phyloP scores from a whole-genome alignment of 2,113 vertebrate genomes.

The Podarcis cretensis region DNA sequence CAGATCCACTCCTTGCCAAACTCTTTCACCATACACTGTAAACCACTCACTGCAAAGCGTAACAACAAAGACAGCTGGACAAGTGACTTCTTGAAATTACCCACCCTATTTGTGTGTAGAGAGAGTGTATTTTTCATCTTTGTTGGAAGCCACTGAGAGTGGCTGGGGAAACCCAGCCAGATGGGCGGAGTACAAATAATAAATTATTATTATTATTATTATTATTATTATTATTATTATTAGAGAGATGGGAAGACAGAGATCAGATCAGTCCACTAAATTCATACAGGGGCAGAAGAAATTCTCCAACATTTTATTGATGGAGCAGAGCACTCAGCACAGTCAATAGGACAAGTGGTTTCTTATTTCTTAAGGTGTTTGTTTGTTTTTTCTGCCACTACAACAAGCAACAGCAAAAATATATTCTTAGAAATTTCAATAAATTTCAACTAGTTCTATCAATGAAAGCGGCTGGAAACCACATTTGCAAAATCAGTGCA shows the following conservation, averaged over 20 bases:
- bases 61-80: not conserved
- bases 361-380: not conserved
- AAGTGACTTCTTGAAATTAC: not conserved
- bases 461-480: not conserved
- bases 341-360: not conserved
- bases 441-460: too few species aligned
- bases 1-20: not conserved
- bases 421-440: too few species aligned
- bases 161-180: too few species aligned
- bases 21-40: not conserved
- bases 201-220: too few species aligned
- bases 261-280: not conserved
- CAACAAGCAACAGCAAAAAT: not conserved
- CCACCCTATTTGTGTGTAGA: not conserved
- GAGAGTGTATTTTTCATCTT: too few species aligned
- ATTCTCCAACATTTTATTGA: not conserved
- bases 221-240: too few species aligned
- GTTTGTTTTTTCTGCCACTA: not conserved
- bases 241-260: too few species aligned
- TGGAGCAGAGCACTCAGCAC: too few species aligned
- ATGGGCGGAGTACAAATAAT: too few species aligned
- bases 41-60: not conserved
- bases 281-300: not conserved
- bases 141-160: too few species aligned
- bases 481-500: not conserved